phyloP scores from a whole-genome alignment of 1,140 invertebrate species.

The Monomorium pharaonis region DNA sequence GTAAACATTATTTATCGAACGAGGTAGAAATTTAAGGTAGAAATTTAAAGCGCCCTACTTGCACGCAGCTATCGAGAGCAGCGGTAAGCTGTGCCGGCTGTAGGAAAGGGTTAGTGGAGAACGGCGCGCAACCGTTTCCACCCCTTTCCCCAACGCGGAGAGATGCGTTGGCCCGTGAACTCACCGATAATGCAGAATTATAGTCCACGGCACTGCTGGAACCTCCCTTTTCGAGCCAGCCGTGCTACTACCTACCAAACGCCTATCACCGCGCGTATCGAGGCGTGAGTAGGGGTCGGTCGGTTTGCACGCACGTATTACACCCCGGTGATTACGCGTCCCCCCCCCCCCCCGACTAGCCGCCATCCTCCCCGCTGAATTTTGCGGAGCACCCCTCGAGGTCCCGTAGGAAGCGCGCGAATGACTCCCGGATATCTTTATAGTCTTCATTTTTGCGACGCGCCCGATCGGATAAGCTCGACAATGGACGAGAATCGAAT shows the following conservation, averaged over 20 bases:
- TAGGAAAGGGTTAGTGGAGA: conserved; percentile 28
- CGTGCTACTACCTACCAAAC: conserved; percentile 60
- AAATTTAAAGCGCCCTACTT: background rate
- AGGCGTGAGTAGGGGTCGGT: conserved; percentile 47
- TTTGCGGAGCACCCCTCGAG: background rate
- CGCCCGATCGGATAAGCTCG: background rate
- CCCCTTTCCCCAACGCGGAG: conserved; percentile 45
- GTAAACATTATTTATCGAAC: background rate
- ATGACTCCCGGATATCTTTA: background rate
- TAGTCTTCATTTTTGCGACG: background rate
- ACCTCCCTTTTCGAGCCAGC: conserved; percentile 59
- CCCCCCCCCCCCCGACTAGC: background rate
- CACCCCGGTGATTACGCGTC: conserved; percentile 36
- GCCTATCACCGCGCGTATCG: conserved; percentile 65
- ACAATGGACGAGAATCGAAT: background rate
- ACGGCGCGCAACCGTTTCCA: conserved; percentile 9
- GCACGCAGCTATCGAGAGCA: conserved; percentile 2
- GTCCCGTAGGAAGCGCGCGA: background rate
- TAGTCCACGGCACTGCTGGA: conserved; percentile 66
- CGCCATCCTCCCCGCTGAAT: background rate
- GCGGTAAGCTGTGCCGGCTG: background rate
- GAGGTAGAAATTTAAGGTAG: background rate
- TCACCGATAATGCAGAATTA: conserved; percentile 82
- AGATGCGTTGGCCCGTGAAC: conserved; percentile 80
- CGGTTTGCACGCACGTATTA: conserved; percentile 57